Conservation (phyloP, 2,113 vertebrate species). For the Gorsachius goisagi region DNA sequence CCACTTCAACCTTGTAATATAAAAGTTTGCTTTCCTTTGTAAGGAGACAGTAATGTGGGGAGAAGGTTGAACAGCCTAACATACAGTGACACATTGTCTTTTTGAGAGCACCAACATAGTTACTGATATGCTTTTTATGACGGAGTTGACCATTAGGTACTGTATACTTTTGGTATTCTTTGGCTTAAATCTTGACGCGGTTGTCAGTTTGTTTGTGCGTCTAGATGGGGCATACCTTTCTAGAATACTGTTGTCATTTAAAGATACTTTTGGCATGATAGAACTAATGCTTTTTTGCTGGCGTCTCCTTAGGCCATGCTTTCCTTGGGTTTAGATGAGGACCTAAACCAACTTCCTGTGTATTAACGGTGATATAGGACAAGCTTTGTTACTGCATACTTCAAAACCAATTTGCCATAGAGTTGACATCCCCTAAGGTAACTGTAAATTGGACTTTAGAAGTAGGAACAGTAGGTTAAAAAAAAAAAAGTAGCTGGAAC, state of each 20-base stretch:
- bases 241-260: not conserved
- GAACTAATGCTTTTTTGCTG: not conserved
- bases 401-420: not conserved
- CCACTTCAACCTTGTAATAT: not conserved
- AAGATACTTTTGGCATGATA: not conserved
- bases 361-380: not conserved
- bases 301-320: not conserved
- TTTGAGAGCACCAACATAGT: not conserved
- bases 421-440: not conserved
- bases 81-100: not conserved
- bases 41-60: not conserved
- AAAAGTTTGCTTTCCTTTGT: not conserved
- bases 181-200: not conserved
- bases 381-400: not conserved
- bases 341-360: not conserved
- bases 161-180: not conserved
- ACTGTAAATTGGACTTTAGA: not conserved
- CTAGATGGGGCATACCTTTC: not conserved
- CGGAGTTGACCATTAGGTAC: not conserved
- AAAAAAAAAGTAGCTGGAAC: not conserved
- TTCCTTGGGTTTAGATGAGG: not conserved
- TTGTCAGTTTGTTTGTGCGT: not conserved
- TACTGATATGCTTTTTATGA: not conserved
- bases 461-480: not conserved
- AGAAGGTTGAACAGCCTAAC: not conserved